Evolutionary conservation across 92 coral and sea anemone genomes (phyloP).

Genomic region (Palythoa caribaeorum): DNA sequence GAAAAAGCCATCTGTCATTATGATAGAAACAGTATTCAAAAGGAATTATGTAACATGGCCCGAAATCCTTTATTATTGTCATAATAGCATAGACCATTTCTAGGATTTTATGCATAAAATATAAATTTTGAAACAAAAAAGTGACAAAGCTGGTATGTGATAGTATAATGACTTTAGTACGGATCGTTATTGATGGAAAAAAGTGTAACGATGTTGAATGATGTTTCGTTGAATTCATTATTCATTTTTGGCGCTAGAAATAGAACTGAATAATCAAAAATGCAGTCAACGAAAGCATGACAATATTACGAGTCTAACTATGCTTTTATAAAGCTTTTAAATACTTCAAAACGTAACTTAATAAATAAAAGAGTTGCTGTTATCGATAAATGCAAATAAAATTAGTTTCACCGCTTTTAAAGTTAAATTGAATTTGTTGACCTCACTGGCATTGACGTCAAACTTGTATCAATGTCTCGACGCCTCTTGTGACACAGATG

Average conservation of each 20-base stretch:
- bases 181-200: too few species aligned
- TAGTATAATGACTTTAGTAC: neutral
- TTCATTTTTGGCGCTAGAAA: neutral
- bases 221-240: neutral
- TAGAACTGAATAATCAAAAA: neutral
- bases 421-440: conserved; percentile 3
- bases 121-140: too few species aligned
- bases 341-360: neutral
- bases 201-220: neutral
- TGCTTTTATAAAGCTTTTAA: neutral
- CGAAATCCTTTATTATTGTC: too few species aligned
- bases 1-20: neutral
- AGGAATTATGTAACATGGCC: neutral
- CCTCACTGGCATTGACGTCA: neutral
- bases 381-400: conserved; percentile 36
- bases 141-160: too few species aligned
- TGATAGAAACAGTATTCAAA: neutral
- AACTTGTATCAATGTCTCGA: neutral
- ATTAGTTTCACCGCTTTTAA: neutral
- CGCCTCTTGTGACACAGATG: too few species aligned
- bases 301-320: too few species aligned
- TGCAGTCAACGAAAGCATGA: neutral
- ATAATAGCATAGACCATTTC: too few species aligned
- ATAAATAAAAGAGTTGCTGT: neutral
- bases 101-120: too few species aligned